A percentile compares a stretch with the other conserved stretches of the same genome.
phyloP scores from a whole-genome alignment of 2,888 invertebrate genomes.

The Drosophila mayaguana region DNA sequence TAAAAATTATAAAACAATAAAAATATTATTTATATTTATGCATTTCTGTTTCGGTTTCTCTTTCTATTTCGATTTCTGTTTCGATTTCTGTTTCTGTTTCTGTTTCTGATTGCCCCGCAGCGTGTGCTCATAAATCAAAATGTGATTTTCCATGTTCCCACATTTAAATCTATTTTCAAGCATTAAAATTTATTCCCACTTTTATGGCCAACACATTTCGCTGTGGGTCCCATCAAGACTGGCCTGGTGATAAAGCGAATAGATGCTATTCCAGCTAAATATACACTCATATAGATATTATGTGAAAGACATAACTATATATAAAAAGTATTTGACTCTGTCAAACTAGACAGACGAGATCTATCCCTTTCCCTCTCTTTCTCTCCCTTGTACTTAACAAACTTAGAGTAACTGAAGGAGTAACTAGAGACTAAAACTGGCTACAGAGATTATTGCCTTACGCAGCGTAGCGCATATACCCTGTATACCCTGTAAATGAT shows the following conservation, averaged over 20 bases:
- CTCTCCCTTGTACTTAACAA: too few relatives aligned
- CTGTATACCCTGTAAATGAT: not conserved
- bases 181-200: not conserved
- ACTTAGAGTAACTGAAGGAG: too few relatives aligned
- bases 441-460: too few relatives aligned
- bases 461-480: not conserved
- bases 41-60: not conserved
- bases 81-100: not conserved
- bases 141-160: conserved; percentile 35
- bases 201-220: conserved; percentile 2
- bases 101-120: conserved; percentile 25
- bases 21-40: conserved; percentile 37
- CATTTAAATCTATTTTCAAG: conserved; percentile 41
- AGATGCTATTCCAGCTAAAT: not conserved
- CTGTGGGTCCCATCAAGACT: not conserved
- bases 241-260: not conserved
- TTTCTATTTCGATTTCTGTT: not conserved
- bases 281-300: not conserved
- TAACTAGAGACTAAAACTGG: too few relatives aligned
- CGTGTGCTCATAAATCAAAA: conserved; percentile 57
- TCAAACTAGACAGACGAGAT: too few relatives aligned
- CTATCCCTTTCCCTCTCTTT: not conserved
- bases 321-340: not conserved
- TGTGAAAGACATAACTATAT: not conserved
- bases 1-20: conserved; percentile 36